Percentiles rank a stretch among this genome's conserved stretches.
phyloP scores from a whole-genome alignment of 2,113 vertebrate species.

The Opisthocomus hoazin region DNA sequence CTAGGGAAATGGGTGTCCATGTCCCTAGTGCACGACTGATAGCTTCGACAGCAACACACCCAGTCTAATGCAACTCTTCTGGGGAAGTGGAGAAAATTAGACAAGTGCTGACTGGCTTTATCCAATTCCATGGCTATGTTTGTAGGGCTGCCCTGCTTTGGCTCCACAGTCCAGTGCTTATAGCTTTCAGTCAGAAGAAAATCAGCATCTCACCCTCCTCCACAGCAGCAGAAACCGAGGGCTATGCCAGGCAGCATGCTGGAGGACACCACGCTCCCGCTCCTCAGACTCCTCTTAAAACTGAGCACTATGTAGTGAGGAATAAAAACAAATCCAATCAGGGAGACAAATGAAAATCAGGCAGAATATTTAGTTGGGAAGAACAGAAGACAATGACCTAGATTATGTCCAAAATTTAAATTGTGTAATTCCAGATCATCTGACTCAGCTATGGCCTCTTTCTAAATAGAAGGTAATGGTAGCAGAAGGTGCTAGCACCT shows the following conservation, averaged over 20 bases:
- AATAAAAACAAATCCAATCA: background rate
- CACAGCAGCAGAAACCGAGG: background rate
- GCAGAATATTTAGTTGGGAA: background rate
- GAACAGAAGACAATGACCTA: background rate
- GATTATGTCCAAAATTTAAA: background rate
- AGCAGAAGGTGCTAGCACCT: background rate
- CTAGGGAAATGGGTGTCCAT: rapidly evolving
- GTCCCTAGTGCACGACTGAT: rapidly evolving
- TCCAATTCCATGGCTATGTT: too few species aligned
- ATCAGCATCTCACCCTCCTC: background rate
- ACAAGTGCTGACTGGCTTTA: background rate
- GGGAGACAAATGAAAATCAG: background rate
- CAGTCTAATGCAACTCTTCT: background rate
- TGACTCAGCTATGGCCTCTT: background rate
- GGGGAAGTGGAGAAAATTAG: background rate
- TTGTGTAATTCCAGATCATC: background rate
- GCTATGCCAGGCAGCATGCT: background rate
- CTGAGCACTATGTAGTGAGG: background rate
- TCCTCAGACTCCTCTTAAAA: background rate
- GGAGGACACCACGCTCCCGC: rapidly evolving
- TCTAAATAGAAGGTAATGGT: background rate
- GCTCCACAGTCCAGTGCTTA: background rate
- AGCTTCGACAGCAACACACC: background rate
- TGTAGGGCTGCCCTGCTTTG: background rate
- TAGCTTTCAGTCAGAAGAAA: background rate